Conservation (phyloP, 2,113 vertebrate species). For the Nerophis ophidion region DNA sequence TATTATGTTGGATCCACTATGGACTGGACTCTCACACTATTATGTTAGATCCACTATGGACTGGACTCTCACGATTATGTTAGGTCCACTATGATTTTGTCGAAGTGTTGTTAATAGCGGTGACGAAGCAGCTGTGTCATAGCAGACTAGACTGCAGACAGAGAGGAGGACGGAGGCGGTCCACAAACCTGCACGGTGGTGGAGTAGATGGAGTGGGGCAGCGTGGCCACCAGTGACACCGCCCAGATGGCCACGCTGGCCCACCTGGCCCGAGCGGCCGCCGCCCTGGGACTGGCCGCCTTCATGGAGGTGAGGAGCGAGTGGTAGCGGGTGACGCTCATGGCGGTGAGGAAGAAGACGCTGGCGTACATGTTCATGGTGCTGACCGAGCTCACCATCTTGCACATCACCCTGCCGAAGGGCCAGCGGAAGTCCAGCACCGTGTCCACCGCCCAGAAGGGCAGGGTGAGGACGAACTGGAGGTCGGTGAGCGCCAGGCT, state of each 20-base stretch:
- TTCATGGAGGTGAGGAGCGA: conserved; percentile 66
- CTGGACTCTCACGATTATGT: too few species aligned
- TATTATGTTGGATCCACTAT: too few species aligned
- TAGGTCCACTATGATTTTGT: too few species aligned
- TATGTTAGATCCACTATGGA: too few species aligned
- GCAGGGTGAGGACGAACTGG: conserved; percentile 77
- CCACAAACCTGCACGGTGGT: conserved; percentile 64
- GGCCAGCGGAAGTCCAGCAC: conserved; percentile 78
- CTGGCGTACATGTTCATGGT: conserved; percentile 79
- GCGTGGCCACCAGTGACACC: conserved; percentile 68
- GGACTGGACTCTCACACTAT: too few species aligned
- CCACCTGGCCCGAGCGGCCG: conserved; percentile 55
- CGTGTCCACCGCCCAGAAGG: conserved; percentile 78
- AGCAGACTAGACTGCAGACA: too few species aligned
- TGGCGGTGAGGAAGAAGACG: conserved; percentile 76
- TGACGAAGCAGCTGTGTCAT: too few species aligned
- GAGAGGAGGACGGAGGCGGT: neutral
- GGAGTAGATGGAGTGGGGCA: conserved; percentile 74
- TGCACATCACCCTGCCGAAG: conserved; percentile 77
- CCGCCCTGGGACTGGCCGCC: conserved; percentile 54
- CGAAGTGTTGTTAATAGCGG: too few species aligned
- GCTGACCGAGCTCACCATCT: conserved; percentile 75
- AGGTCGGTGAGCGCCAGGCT: conserved; percentile 75
- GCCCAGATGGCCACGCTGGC: conserved; percentile 72
- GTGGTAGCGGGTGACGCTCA: conserved; percentile 76